A percentile compares a stretch with the other conserved stretches of the same genome.
phyloP scores from a whole-genome alignment of 2,888 invertebrate species.

The Chrysina gloriosa region DNA sequence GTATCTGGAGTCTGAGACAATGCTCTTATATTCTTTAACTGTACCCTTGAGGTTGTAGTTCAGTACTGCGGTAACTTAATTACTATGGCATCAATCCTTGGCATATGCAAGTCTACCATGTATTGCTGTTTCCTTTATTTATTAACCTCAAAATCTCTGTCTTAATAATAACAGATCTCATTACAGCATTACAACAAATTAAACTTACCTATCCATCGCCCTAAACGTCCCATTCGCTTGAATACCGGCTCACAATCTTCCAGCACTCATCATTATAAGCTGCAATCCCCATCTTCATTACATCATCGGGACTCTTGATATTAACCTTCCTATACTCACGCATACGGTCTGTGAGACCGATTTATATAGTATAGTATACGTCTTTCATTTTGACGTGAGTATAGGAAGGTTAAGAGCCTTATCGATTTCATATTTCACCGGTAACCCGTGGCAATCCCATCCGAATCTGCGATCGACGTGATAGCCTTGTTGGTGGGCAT shows the following conservation, averaged over 20 bases:
- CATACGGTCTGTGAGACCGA: too few species aligned
- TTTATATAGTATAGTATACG: too few species aligned
- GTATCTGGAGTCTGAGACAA: too few species aligned
- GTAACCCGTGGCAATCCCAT: conserved; percentile 99
- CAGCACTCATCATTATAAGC: conserved; percentile 96
- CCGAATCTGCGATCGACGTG: conserved; percentile 95
- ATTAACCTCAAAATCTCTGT: conserved; percentile 90
- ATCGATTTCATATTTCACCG: conserved; percentile 95
- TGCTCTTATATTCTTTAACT: too few species aligned
- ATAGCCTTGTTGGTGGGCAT: conserved; percentile 94
- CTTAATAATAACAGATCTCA: conserved; percentile 32
- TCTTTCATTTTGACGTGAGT: too few species aligned
- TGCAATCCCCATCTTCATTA: conserved; percentile 94
- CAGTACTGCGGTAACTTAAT: too few species aligned
- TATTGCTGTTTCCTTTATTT: too few species aligned
- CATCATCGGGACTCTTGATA: conserved; percentile 97
- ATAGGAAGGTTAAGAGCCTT: too few species aligned
- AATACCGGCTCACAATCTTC: conserved; percentile 96
- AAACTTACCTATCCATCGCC: conserved; percentile 92
- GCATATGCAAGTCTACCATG: too few species aligned
- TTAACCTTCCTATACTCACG: too few species aligned
- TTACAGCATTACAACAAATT: neutral
- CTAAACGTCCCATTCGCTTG: conserved; percentile 95
- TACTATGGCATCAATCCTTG: too few species aligned
- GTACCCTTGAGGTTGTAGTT: too few species aligned